Evolutionary conservation across 2,113 vertebrate species (phyloP), one percentile per base, ranked within the genome.

Genomic region (Pyrgilauda ruficollis): DNA sequence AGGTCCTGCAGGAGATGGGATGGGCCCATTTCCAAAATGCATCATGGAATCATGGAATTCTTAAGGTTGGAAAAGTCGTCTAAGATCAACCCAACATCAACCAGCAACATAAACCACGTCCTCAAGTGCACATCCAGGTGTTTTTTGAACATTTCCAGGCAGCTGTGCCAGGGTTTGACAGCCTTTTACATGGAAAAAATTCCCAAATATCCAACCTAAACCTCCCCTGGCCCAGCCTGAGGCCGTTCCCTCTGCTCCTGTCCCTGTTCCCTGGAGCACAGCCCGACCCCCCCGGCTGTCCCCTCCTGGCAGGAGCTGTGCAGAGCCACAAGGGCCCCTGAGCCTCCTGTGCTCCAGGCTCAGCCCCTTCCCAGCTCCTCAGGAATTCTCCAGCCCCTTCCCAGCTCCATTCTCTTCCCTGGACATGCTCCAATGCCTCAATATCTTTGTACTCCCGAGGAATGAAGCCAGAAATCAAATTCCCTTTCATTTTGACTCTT

Each of bases 381-480:
- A 33, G 70, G 33, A 7, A 46, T 28, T 46, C 31, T 44, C 39
- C 39, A 56, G 31, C 15, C 55, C 8, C 61, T 75, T 18, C n/a
- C 73, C 55, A 59, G 33, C 43, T 59, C 55, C 1, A 0, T n/a
- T 66, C 24, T 26, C 26, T 53, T 5, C 39, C 15, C 39, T 30
- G 49, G 49, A 18, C 15, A 15, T 0, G 0, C 9, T 35, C 26
- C 33, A 44, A 1, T 33, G 4, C 15, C 33, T 66, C 77, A 4
- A 15, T 6, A 2, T 55, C 12, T 35, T 66, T 46, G 9, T 5
- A 15, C 8, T 35, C 17, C 41, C 0, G 0, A 53, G 16, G 16
- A 61, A 21, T 4, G 3, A 73, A 56, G 33, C 33, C 46, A 18
- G 14, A 28, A 56, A 12, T 27, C 2, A 53, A 82, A 70, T 39